Evolutionary conservation across 2,888 invertebrate genomes (phyloP).

Genomic region (Cheilosia grossa): DNA sequence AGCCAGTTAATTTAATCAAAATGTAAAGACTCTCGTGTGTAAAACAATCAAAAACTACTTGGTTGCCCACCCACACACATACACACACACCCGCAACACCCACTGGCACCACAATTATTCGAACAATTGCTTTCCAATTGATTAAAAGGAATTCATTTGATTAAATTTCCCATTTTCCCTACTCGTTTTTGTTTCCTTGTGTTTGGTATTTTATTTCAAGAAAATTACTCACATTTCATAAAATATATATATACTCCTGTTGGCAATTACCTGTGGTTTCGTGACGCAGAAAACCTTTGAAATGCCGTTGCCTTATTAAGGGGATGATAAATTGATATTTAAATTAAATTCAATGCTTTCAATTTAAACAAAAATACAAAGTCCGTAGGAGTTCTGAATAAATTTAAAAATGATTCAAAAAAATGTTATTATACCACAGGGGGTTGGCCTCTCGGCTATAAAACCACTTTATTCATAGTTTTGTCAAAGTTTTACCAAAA

Average conservation of each 20-base stretch:
- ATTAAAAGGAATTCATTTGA: background rate
- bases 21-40: background rate
- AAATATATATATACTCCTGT: background rate
- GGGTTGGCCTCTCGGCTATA: too few species aligned
- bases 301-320: background rate
- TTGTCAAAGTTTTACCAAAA: too few species aligned
- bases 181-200: background rate
- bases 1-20: background rate
- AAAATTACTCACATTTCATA: background rate
- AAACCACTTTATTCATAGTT: too few species aligned
- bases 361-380: background rate
- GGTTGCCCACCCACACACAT: background rate
- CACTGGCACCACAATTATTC: background rate
- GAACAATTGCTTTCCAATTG: background rate
- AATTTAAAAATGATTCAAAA: too few species aligned
- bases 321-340: background rate
- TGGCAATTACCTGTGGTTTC: conserved; percentile 1
- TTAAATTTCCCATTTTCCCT: background rate
- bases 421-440: too few species aligned
- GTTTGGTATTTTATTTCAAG: background rate
- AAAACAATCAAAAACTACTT: background rate
- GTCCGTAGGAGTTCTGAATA: too few species aligned
- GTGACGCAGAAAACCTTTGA: background rate
- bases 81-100: too few species aligned
- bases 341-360: background rate